Evolutionary conservation across 2,888 invertebrate species (phyloP).

Genomic region (Andrena chrysosceles): DNA sequence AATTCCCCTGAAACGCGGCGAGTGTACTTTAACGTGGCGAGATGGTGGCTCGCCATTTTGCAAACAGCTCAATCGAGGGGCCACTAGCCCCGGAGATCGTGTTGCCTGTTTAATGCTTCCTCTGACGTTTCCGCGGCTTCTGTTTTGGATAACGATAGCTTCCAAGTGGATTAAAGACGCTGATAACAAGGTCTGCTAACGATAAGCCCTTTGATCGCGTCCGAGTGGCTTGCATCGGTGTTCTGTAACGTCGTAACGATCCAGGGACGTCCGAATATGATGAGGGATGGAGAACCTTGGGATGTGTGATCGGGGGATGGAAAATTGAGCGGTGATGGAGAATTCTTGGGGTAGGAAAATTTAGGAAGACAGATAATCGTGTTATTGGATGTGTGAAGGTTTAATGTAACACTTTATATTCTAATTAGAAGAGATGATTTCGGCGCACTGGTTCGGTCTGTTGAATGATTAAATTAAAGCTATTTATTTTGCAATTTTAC

Average conservation of each 20-base stretch:
- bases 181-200: constrained; percentile 36
- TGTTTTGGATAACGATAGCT: constrained; percentile 11
- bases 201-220: constrained; percentile 34
- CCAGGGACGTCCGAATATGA: background rate
- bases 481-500: no score
- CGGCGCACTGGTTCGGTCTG: no score
- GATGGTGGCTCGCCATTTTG: constrained; percentile 45
- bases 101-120: constrained; percentile 47
- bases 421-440: no score
- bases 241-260: background rate
- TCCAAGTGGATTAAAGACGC: constrained; percentile 22
- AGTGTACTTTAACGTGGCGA: constrained; percentile 45
- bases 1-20: constrained; percentile 61
- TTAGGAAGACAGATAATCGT: no score
- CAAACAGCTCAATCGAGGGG: constrained; percentile 63
- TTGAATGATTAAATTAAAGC: no score
- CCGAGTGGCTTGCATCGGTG: background rate
- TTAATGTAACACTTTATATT: no score
- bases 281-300: background rate
- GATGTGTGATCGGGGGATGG: background rate
- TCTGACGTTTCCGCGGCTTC: constrained; percentile 21
- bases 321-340: background rate
- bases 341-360: no score
- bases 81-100: constrained; percentile 31
- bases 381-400: no score